Evolutionary conservation across 2,797 vertebrate species (phyloP).

Genomic region (Acipenser ruthenus): DNA sequence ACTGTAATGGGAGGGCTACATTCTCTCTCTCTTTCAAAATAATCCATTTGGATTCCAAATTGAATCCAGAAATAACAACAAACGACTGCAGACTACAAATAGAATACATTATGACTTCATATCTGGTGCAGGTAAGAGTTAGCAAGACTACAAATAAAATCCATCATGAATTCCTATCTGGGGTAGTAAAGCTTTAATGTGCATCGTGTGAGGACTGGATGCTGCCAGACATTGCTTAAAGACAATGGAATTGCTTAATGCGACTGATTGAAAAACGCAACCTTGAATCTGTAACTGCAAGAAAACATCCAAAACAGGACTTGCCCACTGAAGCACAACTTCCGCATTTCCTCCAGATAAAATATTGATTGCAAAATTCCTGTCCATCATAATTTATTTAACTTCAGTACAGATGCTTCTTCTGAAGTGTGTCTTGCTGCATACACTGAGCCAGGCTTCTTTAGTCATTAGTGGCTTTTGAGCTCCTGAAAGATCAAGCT

Average conservation of each 20-base stretch:
- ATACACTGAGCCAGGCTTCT: constrained; percentile 9
- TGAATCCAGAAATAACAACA: too few relatives aligned
- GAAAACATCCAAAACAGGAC: too few relatives aligned
- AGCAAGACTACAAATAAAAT: too few relatives aligned
- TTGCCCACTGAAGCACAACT: neutral
- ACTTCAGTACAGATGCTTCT: constrained; percentile 11
- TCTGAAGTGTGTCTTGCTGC: constrained; percentile 11
- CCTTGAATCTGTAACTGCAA: neutral
- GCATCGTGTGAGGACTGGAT: neutral
- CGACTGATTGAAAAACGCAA: neutral
- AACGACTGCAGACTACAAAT: too few relatives aligned
- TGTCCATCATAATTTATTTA: constrained; percentile 28
- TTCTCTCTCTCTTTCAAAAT: too few relatives aligned
- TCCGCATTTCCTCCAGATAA: constrained; percentile 10
- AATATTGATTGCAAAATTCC: constrained; percentile 20
- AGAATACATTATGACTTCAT: too few relatives aligned
- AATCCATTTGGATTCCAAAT: too few relatives aligned
- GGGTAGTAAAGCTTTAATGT: neutral
- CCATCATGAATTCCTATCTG: neutral
- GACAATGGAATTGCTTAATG: neutral
- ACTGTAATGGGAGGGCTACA: too few relatives aligned
- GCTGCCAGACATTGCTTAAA: neutral
- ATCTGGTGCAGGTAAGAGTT: too few relatives aligned
- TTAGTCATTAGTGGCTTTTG: constrained; percentile 1
- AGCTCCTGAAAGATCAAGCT: constrained; percentile 6